phyloP scores from a whole-genome alignment of 2,113 vertebrate genomes.

The Oryzias melastigma region DNA sequence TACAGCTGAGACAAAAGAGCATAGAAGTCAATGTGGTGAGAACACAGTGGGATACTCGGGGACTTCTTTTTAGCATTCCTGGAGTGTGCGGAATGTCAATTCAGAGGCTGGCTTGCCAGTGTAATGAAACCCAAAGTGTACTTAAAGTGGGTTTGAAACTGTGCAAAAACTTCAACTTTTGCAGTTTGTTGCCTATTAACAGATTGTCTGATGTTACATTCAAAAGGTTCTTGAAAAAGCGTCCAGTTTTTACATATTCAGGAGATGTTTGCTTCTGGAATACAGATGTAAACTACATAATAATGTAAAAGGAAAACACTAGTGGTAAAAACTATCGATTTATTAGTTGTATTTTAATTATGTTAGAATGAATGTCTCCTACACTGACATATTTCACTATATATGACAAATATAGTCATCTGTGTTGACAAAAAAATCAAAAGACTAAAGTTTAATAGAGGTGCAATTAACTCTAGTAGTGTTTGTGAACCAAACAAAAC shows the following conservation, averaged over 20 bases:
- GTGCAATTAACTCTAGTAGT: too few relatives aligned
- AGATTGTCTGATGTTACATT: slow-evolving; percentile 36
- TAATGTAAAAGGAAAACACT: too few relatives aligned
- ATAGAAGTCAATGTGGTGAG: slow-evolving; percentile 15
- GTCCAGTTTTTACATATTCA: background rate
- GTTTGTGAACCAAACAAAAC: too few relatives aligned
- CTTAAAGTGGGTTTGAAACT: slow-evolving; percentile 2
- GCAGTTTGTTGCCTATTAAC: slow-evolving; percentile 17
- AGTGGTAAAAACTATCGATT: too few relatives aligned
- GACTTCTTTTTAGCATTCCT: slow-evolving; percentile 24
- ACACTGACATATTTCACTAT: too few relatives aligned
- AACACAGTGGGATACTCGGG: slow-evolving; percentile 24
- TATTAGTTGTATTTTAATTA: too few relatives aligned
- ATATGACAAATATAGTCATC: too few relatives aligned
- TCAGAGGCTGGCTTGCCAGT: slow-evolving; percentile 15
- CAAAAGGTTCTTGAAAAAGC: slow-evolving; percentile 32
- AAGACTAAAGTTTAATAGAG: too few relatives aligned
- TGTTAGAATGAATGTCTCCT: too few relatives aligned
- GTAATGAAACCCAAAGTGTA: slow-evolving; percentile 16
- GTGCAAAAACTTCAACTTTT: slow-evolving; percentile 12
- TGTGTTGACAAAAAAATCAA: too few relatives aligned
- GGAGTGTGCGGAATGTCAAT: slow-evolving; percentile 16
- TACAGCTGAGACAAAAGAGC: slow-evolving; percentile 31
- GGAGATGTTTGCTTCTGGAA: slow-evolving; percentile 4
- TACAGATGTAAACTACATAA: too few relatives aligned